Evolutionary conservation across 1,140 invertebrate species (phyloP), one percentile per base, ranked within the genome.

Genomic region (Hetaerina americana): DNA sequence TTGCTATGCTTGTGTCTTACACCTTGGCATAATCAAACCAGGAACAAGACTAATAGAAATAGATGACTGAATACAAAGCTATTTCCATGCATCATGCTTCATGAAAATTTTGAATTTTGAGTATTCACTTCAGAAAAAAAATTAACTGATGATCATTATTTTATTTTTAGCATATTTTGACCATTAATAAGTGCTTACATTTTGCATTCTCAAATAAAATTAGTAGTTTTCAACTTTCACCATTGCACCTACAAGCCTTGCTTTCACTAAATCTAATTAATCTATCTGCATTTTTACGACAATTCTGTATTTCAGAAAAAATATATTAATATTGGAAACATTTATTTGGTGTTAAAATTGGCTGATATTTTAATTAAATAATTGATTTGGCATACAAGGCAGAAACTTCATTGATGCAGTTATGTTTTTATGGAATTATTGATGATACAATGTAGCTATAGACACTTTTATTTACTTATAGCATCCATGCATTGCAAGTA

Each of bases 211-310:
- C 12, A 24, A 24, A 68, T 26, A 68, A 27, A 68, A 68, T 26
- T 24, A 69, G 28, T 27, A 27, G 70, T 71, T 71, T 71, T 71
- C 70, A 71, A 71, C 70, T 71, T 71, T 71, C 70, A 71, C 70
- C 66, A 71, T 71, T 71, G 70, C 70, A 71, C 70, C 26, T 27
- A 66, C 66, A n/a, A 66, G 31, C 57, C 70, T 71, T 71, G 66
- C 66, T 29, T 70, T 70, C 31, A 57, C 40, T 57, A 57, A 57
- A 57, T n/a, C 22, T 57, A n/a, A 57, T 18, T 18, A 3, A 57
- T 57, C 22, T 57, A 18, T 57, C 40, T 57, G 40, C 40, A 57
- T 57, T 57, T 57, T 57, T 57, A 57, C 10, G 10, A 57, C 40
- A 18, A n/a, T 57, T 18, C 15, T 57, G 2, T 57, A 18, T 57